These are phyloP conservation scores for Drosophila paramelanica DNA, from an alignment of 2,888 invertebrate species.

Conservation along the genomic window DNA sequence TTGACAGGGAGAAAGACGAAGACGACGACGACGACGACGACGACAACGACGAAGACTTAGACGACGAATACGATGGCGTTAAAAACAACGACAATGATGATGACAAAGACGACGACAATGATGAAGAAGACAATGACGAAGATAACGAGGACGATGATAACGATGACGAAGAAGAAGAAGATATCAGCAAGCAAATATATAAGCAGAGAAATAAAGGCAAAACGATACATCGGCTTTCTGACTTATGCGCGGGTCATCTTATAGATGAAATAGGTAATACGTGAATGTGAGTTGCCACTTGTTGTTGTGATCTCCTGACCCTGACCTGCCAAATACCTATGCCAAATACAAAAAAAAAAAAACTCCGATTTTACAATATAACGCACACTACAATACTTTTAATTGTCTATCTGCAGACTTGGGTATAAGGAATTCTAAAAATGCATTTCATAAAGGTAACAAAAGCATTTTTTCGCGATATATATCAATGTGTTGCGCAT, in stretches of 20 bases:
- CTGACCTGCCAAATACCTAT: conserved; percentile 16
- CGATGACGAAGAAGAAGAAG: conserved; percentile 82
- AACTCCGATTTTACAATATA: conserved; percentile 17
- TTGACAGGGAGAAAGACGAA: conserved; percentile 84
- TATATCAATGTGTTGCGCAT: conserved; percentile 37
- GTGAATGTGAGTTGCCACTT: conserved; percentile 75
- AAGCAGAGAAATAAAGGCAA: conserved; percentile 63
- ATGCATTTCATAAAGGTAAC: conserved; percentile 74
- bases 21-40: conserved; percentile 82
- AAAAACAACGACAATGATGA: conserved; percentile 80
- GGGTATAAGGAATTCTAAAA: conserved; percentile 57
- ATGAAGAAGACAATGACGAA: conserved; percentile 33
- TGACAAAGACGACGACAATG: conserved; percentile 74
- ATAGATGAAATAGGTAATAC: conserved; percentile 85
- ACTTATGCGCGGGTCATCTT: conserved; percentile 76
- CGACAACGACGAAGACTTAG: conserved; percentile 1
- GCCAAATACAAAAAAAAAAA: conserved; percentile 11
- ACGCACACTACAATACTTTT: conserved; percentile 48
- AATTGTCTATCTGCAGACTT: conserved; percentile 76
- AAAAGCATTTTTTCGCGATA: conserved; percentile 19
- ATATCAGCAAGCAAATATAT: conserved; percentile 82
- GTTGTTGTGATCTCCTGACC: conserved; percentile 52
- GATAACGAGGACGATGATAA: conserved; percentile 84
- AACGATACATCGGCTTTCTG: conserved; percentile 79
- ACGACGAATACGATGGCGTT: conserved; percentile 71